Percentiles rank a stretch among this genome's conserved stretches.
phyloP scores from a whole-genome alignment of 2,113 vertebrate species.

The Dinomys branickii region DNA sequence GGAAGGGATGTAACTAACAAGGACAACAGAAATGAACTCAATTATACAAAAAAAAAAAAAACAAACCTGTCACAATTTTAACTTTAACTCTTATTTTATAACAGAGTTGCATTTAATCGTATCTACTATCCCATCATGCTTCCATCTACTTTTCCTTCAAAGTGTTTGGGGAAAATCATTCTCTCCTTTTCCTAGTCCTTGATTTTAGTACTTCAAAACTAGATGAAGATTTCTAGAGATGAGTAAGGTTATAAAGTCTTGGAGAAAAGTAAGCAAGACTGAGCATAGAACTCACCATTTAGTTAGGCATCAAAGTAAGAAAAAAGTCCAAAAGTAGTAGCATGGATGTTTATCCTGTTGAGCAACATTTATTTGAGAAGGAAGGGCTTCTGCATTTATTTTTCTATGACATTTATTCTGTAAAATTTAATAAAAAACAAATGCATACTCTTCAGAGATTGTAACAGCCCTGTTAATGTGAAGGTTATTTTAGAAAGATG shows the following conservation, averaged over 20 bases:
- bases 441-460: neutral
- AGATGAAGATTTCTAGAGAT: neutral
- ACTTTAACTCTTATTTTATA: neutral
- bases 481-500: neutral
- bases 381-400: neutral
- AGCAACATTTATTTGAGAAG: neutral
- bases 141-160: neutral
- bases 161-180: neutral
- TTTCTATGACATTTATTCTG: neutral
- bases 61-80: neutral
- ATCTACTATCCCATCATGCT: neutral
- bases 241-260: neutral
- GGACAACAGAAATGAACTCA: neutral
- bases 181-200: neutral
- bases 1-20: neutral
- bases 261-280: neutral
- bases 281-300: neutral
- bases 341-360: neutral
- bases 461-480: neutral
- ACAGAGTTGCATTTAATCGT: neutral
- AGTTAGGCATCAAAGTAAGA: neutral
- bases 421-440: neutral
- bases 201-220: neutral
- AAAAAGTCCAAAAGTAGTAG: neutral
- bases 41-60: too few relatives aligned